A percentile compares a stretch with the other conserved stretches of the same genome.
phyloP scores from a whole-genome alignment of 1,140 invertebrate genomes.

The Papilio helenus region DNA sequence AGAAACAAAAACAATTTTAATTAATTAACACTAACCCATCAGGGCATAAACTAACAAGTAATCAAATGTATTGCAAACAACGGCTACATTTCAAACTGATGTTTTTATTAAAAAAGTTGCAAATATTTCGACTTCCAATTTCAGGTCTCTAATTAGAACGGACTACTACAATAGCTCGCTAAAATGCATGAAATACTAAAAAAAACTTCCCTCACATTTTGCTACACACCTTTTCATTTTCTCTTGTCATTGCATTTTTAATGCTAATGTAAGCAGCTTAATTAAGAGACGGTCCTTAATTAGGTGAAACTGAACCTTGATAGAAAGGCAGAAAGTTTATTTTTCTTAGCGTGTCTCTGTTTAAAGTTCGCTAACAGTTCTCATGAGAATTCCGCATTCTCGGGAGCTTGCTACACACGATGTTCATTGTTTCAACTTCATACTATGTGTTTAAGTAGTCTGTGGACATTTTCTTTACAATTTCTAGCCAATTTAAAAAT shows the following conservation, averaged over 20 bases:
- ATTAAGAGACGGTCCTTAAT: neutral
- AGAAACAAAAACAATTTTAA: neutral
- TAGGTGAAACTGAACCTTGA: neutral
- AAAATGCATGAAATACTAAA: conserved; percentile 1
- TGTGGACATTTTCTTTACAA: conserved; percentile 9
- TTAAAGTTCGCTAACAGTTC: neutral
- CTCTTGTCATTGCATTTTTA: conserved; percentile 22
- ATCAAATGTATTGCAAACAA: neutral
- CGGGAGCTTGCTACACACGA: conserved; percentile 10
- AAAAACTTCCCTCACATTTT: neutral
- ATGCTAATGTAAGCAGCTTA: conserved; percentile 21
- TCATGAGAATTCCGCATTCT: conserved; percentile 15
- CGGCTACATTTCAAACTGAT: neutral
- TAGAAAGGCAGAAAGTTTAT: neutral
- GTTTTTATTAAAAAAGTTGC: neutral
- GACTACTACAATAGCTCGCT: neutral
- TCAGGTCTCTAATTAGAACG: conserved; percentile 13
- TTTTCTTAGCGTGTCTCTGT: conserved; percentile 13
- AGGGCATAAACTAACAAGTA: neutral
- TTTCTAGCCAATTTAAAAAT: conserved; percentile 6
- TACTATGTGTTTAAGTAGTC: neutral
- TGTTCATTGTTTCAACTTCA: conserved; percentile 10
- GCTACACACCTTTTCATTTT: conserved; percentile 25
- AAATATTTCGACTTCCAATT: conserved; percentile 10
- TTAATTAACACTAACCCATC: neutral